phyloP scores from a whole-genome alignment of 2,888 invertebrate genomes.

The Drosophila nr. perissopoda region DNA sequence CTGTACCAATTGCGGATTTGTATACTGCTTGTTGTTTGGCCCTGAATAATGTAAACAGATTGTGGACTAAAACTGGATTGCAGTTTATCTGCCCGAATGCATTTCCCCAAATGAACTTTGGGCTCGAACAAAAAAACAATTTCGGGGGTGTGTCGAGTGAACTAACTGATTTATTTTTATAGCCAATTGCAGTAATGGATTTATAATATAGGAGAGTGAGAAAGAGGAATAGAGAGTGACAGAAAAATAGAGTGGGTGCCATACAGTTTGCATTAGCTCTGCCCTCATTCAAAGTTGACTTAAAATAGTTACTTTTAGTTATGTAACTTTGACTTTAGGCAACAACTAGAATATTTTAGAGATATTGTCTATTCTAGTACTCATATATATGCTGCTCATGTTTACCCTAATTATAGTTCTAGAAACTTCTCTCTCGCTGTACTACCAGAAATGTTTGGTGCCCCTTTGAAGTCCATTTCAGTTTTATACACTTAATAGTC shows the following conservation, averaged over 20 bases:
- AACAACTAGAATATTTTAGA: neutral
- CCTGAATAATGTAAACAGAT: constrained; percentile 39
- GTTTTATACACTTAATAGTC: constrained; percentile 1
- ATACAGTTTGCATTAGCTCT: too few relatives aligned
- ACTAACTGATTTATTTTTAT: constrained; percentile 2
- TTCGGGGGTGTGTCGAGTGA: neutral
- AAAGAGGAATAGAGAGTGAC: neutral
- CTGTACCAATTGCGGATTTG: constrained; percentile 47
- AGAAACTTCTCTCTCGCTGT: neutral
- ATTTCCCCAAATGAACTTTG: constrained; percentile 23
- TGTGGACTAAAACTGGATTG: constrained; percentile 8
- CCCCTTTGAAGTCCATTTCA: neutral
- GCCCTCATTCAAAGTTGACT: neutral
- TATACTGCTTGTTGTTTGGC: constrained; percentile 34
- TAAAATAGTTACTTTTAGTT: neutral
- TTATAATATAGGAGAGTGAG: neutral
- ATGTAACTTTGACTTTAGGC: neutral
- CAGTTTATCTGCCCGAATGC: constrained; percentile 16
- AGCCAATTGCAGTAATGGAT: constrained; percentile 3
- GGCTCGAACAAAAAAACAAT: constrained; percentile 9
- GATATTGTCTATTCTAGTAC: too few relatives aligned
- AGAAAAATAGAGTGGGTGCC: neutral
- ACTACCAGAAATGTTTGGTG: neutral
- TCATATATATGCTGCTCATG: neutral
- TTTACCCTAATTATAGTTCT: neutral